These are phyloP conservation scores for Galbula dea DNA, from an alignment of 2,113 vertebrate genomes.

Conservation along the genomic window DNA sequence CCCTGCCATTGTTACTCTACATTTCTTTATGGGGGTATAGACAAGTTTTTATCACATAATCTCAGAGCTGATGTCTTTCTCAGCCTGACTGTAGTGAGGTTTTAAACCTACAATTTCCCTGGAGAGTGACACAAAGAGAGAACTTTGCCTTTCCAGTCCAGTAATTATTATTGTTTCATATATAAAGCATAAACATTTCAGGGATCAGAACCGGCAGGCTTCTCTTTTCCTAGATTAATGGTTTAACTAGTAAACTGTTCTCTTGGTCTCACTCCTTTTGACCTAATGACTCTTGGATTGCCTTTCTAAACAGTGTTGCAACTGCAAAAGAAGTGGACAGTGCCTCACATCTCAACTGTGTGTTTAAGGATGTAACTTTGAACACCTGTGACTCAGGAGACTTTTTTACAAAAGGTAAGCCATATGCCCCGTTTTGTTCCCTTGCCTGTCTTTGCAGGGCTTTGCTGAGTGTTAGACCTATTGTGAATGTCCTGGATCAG, in stretches of 20 bases:
- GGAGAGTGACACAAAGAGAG: background rate
- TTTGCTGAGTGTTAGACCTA: background rate
- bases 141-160: background rate
- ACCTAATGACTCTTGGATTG: background rate
- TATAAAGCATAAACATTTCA: background rate
- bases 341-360: background rate
- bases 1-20: background rate
- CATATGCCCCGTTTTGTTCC: background rate
- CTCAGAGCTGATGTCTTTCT: background rate
- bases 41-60: background rate
- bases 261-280: background rate
- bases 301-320: background rate
- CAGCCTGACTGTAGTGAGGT: background rate
- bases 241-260: background rate
- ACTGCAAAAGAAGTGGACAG: background rate
- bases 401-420: background rate
- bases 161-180: background rate
- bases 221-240: background rate
- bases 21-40: background rate
- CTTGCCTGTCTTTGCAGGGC: background rate
- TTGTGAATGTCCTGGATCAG: background rate
- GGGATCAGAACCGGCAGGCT: background rate
- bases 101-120: background rate
- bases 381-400: background rate
- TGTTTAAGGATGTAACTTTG: background rate